phyloP scores from a whole-genome alignment of 2,113 vertebrate genomes.

The Toxotes jaculatrix region DNA sequence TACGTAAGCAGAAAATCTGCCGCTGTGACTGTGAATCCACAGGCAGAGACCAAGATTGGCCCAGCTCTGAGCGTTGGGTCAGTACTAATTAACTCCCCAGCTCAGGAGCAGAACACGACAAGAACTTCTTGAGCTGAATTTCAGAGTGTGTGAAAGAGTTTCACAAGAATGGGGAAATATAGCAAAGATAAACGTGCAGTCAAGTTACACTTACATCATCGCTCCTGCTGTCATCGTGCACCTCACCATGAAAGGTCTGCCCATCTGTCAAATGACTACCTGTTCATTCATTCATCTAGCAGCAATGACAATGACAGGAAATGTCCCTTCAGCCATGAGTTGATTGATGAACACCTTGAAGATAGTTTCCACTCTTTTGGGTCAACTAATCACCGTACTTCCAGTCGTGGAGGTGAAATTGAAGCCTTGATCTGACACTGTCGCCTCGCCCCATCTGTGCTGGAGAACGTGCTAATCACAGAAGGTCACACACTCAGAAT shows the following conservation, averaged over 20 bases:
- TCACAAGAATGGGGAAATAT: background rate
- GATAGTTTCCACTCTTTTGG: conserved; percentile 20
- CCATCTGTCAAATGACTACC: conserved; percentile 12
- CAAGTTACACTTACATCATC: background rate
- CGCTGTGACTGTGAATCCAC: conserved; percentile 16
- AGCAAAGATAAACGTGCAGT: background rate
- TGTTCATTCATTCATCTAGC: conserved; percentile 5
- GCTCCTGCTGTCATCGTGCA: conserved; percentile 2
- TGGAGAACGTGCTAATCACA: conserved; percentile 30
- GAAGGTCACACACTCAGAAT: background rate
- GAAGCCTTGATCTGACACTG: background rate
- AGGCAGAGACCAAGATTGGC: conserved; percentile 3
- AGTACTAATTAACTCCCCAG: conserved; percentile 62
- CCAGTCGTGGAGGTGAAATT: background rate
- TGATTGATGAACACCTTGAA: background rate
- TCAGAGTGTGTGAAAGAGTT: background rate
- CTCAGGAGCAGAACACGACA: conserved; percentile 2
- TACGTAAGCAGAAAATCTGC: conserved; percentile 23
- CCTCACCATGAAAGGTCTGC: background rate
- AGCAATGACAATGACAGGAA: background rate
- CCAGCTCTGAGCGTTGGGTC: conserved; percentile 27
- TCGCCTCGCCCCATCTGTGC: background rate
- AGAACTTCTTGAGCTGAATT: conserved; percentile 17
- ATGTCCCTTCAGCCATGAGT: background rate
- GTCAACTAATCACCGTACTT: conserved; percentile 1